A percentile compares a stretch with the other conserved stretches of the same genome.
These are phyloP conservation scores for Ormia ochracea DNA, from an alignment of 2,888 invertebrate species.

Conservation along the genomic window DNA sequence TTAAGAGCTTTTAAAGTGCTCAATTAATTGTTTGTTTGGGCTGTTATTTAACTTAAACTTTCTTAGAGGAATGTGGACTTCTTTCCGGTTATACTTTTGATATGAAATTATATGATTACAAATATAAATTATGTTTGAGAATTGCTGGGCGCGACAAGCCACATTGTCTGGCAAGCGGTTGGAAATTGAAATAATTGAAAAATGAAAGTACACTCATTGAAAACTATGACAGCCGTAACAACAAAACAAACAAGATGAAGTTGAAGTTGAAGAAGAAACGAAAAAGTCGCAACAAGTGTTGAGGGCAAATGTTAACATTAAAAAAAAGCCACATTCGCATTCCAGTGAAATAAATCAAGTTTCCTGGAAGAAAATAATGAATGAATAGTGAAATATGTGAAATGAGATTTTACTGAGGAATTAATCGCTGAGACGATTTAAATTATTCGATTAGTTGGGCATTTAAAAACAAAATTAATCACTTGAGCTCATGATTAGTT, in stretches of 20 bases:
- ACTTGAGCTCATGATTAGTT: too few relatives aligned
- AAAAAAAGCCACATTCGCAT: constrained; percentile 11
- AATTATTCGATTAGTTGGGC: too few relatives aligned
- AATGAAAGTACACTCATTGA: constrained; percentile 37
- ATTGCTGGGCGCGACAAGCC: neutral
- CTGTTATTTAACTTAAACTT: neutral
- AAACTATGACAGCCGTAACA: constrained; percentile 11
- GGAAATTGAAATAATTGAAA: constrained; percentile 45
- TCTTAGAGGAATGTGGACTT: neutral
- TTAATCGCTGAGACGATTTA: too few relatives aligned
- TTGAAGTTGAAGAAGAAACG: neutral
- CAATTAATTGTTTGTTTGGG: constrained; percentile 14
- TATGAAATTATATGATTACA: constrained; percentile 43
- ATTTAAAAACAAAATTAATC: too few relatives aligned
- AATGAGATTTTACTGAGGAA: too few relatives aligned
- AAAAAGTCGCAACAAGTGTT: neutral
- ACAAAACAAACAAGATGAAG: neutral
- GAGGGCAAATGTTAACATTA: constrained; percentile 6
- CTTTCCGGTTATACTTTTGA: neutral
- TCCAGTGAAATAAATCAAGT: neutral
- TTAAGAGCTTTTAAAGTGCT: constrained; percentile 51
- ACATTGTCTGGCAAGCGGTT: constrained; percentile 10
- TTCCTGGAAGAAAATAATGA: neutral
- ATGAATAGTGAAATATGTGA: too few relatives aligned
- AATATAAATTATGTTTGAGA: constrained; percentile 2